Conservation (phyloP, 2,888 invertebrate species). For the Epirrhoe alternata region DNA sequence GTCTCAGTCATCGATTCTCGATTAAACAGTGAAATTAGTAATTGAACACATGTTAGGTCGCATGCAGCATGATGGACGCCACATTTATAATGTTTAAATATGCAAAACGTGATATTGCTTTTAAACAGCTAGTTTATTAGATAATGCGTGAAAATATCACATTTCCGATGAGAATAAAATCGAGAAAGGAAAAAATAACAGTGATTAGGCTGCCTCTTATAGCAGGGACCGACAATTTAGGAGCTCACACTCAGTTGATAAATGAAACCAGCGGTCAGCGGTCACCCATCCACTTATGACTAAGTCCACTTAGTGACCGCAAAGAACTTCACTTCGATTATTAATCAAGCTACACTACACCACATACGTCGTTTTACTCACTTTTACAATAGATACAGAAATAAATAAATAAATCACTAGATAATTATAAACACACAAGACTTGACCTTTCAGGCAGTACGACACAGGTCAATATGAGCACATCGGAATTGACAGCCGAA, state of each 20-base stretch:
- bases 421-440: constrained; percentile 3
- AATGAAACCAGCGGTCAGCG: too few relatives aligned
- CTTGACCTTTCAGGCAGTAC: neutral
- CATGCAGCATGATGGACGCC: constrained; percentile 8
- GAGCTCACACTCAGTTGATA: too few relatives aligned
- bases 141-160: too few relatives aligned
- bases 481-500: constrained; percentile 20
- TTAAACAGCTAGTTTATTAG: neutral
- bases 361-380: too few relatives aligned
- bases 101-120: neutral
- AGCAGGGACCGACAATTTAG: too few relatives aligned
- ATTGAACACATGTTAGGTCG: constrained; percentile 17
- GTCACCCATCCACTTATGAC: too few relatives aligned
- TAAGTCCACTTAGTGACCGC: too few relatives aligned
- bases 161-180: neutral
- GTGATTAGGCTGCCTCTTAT: too few relatives aligned
- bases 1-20: constrained; percentile 27
- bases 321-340: too few relatives aligned
- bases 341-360: too few relatives aligned
- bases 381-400: neutral
- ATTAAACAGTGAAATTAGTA: constrained; percentile 20
- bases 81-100: constrained; percentile 1
- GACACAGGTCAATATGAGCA: constrained; percentile 15
- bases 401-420: neutral
- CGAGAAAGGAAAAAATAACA: too few relatives aligned